phyloP scores from a whole-genome alignment of 2,797 vertebrate species.

The Natrix natrix region DNA sequence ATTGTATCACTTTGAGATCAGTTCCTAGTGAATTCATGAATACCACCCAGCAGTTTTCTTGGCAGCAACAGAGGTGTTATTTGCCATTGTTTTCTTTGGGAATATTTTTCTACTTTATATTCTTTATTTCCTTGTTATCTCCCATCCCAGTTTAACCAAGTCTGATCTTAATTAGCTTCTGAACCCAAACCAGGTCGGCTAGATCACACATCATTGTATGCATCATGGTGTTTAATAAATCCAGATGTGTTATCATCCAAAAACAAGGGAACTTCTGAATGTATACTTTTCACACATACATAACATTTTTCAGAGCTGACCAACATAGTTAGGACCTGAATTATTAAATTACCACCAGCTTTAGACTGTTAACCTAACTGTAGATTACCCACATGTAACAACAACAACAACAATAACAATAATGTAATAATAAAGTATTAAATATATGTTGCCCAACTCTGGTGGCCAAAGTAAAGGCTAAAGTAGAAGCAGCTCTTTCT shows the following conservation, averaged over 20 bases:
- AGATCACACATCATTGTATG: not conserved
- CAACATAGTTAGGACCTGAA: not conserved
- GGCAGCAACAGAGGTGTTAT: not conserved
- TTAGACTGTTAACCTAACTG: not conserved
- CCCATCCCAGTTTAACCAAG: not conserved
- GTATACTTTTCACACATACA: not conserved
- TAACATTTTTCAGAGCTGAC: not conserved
- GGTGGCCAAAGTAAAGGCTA: not conserved
- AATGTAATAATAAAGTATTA: not conserved
- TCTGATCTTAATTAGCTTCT: not conserved
- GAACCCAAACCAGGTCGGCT: not conserved
- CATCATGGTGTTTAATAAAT: not conserved
- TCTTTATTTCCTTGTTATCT: not conserved
- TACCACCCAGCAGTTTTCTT: not conserved
- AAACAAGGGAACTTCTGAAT: not conserved
- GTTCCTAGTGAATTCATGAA: not conserved
- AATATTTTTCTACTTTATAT: not conserved
- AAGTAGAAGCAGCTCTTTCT: not conserved
- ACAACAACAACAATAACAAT: not conserved
- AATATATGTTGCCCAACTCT: not conserved
- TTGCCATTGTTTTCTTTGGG: not conserved
- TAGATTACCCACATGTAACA: not conserved
- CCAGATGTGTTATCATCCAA: not conserved
- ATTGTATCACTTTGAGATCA: not conserved
- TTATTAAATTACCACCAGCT: not conserved